Percentiles rank a stretch among this genome's conserved stretches.
These are phyloP conservation scores for Heterodera filipjevi DNA, from an alignment of 2,888 invertebrate species.

Conservation along the genomic window DNA sequence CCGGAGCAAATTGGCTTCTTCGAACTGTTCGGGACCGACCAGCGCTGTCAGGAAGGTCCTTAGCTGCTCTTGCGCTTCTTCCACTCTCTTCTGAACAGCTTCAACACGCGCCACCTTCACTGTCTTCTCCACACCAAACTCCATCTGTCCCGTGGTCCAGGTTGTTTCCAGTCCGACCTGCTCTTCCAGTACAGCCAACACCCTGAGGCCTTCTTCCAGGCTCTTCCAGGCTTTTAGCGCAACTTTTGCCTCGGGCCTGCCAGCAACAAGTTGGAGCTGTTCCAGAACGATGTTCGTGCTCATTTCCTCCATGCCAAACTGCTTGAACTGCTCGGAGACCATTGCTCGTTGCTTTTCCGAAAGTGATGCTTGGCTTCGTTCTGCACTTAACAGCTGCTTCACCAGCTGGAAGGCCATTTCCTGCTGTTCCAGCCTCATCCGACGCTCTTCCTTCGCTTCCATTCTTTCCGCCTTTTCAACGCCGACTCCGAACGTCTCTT, in stretches of 20 bases:
- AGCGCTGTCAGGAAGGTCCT: too few relatives aligned
- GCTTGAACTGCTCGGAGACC: background rate
- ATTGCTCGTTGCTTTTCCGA: background rate
- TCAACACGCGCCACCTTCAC: background rate
- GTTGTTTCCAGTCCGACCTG: background rate
- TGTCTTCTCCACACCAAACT: background rate
- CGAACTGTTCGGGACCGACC: background rate
- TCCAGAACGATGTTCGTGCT: background rate
- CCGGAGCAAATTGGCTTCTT: background rate
- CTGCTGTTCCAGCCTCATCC: background rate
- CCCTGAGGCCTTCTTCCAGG: background rate
- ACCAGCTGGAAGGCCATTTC: background rate
- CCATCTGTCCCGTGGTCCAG: background rate
- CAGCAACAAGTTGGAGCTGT: background rate
- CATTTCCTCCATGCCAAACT: background rate
- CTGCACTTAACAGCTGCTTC: background rate
- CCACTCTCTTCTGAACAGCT: background rate
- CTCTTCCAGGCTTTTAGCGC: background rate
- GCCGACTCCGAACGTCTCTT: background rate
- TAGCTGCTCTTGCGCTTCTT: background rate
- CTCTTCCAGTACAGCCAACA: background rate
- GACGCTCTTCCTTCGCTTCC: background rate
- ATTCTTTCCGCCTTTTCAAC: background rate
- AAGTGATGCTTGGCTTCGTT: background rate
- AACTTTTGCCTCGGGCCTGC: constrained; percentile 5